Conservation (phyloP, 2,888 invertebrate genomes). For the Notodonta dromedarius region DNA sequence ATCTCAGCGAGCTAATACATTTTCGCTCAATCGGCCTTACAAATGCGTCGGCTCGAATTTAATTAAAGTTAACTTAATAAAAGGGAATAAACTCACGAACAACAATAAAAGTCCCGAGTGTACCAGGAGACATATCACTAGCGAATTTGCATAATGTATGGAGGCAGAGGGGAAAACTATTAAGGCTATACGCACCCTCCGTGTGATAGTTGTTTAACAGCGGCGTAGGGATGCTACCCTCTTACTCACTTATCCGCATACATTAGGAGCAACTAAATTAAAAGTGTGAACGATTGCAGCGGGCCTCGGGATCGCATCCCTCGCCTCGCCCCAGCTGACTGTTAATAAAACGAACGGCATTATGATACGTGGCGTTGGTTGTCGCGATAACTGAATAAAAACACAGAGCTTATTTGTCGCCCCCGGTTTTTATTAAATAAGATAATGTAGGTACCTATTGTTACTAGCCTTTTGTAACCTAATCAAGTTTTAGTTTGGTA, state of each 20-base stretch:
- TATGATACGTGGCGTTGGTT: constrained; percentile 77
- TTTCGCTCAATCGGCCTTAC: constrained; percentile 78
- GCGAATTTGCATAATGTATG: constrained; percentile 83
- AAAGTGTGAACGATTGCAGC: constrained; percentile 79
- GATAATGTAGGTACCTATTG: constrained; percentile 48
- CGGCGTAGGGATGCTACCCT: constrained; percentile 62
- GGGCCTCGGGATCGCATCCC: constrained; percentile 55
- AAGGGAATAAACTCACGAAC: constrained; percentile 80
- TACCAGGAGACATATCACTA: constrained; percentile 81
- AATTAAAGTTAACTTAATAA: constrained; percentile 83
- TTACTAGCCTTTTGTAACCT: constrained; percentile 18
- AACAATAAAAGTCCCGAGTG: constrained; percentile 83
- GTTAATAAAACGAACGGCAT: constrained; percentile 79
- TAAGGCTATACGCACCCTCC: constrained; percentile 74
- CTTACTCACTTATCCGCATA: constrained; percentile 76
- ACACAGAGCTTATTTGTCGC: constrained; percentile 63
- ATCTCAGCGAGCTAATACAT: constrained; percentile 73
- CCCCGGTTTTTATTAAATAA: constrained; percentile 51
- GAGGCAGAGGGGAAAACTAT: constrained; percentile 80
- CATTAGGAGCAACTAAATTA: constrained; percentile 82
- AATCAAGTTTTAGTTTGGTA: constrained; percentile 22
- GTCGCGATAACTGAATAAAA: constrained; percentile 73
- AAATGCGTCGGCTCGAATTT: constrained; percentile 80
- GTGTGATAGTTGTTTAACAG: constrained; percentile 80
- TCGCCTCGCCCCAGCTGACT: constrained; percentile 55